Conservation (phyloP, 1,140 invertebrate genomes). For the Tetramorium parvispinum region DNA sequence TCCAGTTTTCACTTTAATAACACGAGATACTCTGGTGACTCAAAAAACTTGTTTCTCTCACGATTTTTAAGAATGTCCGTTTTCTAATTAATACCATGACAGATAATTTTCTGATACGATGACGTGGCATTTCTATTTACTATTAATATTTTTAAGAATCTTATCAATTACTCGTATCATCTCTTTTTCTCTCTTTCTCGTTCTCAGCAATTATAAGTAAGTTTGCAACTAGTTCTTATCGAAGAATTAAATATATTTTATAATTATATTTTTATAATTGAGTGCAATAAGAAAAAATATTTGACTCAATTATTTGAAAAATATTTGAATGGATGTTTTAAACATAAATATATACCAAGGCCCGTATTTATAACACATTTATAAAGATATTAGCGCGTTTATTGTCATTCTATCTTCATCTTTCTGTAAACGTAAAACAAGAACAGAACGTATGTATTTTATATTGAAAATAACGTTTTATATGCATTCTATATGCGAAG, state of each 20-base stretch:
- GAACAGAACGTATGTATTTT: neutral
- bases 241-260: neutral
- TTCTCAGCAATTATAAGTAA: neutral
- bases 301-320: neutral
- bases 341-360: neutral
- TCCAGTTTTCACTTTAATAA: slow-evolving; percentile 32
- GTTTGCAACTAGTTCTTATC: neutral
- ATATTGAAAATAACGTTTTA: neutral
- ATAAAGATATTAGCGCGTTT: no score
- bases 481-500: neutral
- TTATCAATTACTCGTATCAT: neutral
- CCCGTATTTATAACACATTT: no score
- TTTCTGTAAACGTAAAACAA: no score
- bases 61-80: neutral
- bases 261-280: neutral
- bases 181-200: neutral
- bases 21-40: neutral
- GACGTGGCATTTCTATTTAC: neutral
- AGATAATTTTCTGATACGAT: neutral
- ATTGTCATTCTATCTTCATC: no score
- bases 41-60: slow-evolving; percentile 12
- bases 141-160: neutral
- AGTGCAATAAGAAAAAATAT: neutral
- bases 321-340: neutral
- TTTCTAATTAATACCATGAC: neutral